Evolutionary conservation across 1,140 invertebrate genomes (phyloP), one percentile per base, ranked within the genome.

Genomic region (Belonocnema kinseyi): DNA sequence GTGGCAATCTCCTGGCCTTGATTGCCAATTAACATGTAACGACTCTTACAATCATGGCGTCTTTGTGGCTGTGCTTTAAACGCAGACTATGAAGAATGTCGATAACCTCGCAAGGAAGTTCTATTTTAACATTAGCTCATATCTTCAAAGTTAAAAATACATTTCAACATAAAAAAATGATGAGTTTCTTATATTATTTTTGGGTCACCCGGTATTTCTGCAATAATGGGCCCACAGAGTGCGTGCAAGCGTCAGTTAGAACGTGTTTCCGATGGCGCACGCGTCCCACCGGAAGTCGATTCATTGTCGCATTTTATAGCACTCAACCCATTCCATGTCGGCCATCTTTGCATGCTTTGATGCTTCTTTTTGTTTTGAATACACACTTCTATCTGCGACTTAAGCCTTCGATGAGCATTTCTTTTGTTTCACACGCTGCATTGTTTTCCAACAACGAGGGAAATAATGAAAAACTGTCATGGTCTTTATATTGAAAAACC

Each of bases 201-300:
- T 66, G 61, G 61, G 26, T 66, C 26, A 66, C 26, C 26, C 33
- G n/a, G 61, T 40, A 8, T 8, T 13, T 46, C 11, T 40, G 14
- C 12, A 16, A n/a, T 66, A 66, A 66, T 66, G 58, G 26, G 21
- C 58, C 58, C 58, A 66, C 19, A 40, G 12, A 33, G 14, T 66
- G 61, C 16, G 40, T 26, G 21, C 13, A 10, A 66, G 13, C 72
- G 51, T 14, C 50, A 46, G 54, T 16, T 61, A 50, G 53, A 54
- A 71, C 51, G 50, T 70, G 46, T 33, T 72, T 76, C 75, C 75
- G 75, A 46, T 71, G 66, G 61, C 46, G 58, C 75, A 76, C 75
- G 75, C 75, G 75, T 72, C 61, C 14, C 12, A 72, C 66, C 75
- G 75, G 75, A 76, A 76, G 56, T 53, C 58, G 50, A 76, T 72